Evolutionary conservation across 1,140 invertebrate genomes (phyloP), one percentile per base, ranked within the genome.

Genomic region (Drosophila equinoxialis): DNA sequence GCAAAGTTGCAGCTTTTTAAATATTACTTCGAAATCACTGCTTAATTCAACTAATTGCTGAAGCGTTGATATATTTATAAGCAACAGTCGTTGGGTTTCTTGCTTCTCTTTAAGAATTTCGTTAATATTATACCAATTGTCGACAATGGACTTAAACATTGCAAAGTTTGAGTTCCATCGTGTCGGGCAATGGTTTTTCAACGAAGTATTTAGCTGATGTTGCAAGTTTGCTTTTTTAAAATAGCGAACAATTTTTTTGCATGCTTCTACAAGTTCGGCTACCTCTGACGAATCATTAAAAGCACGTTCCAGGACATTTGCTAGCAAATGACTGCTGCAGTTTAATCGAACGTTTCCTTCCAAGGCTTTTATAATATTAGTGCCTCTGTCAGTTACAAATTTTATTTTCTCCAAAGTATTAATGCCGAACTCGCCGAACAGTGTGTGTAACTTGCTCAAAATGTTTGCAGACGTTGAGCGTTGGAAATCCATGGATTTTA

Each of bases 91-190:
- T 14, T 60, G 59, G 33, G 10, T 67, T 71, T 55, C 10, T 70
- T 66, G 59, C 17, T 64, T 30, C 3, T 75, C 59, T 30, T 33
- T 62, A 2, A 71, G 45, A 39, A 75, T 48, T 6, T 48, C 20
- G 14, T 70, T 70, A 17, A 75, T 67, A 14, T 48, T 8, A 11
- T 10, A 41, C 73, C 73, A 75, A 63, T 71, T 75, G 58, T 75
- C 68, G 39, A 65, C 45, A 35, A 58, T 62, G 13, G 63, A 63
- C 14, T 66, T 66, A 30, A 64, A 62, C 54, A 74, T 66, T 7
- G 11, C 20, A 8, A 41, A 62, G 39, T 66, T 65, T 4, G 66
- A 74, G 10, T 70, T 69, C 61, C 61, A 70, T 8, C 63, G 17
- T 23, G 67, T 51, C 2, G 42, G 11, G 10, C 39, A 70, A 30